These are phyloP conservation scores for Galerucella pusilla DNA, from an alignment of 2,888 invertebrate genomes.

Conservation along the genomic window DNA sequence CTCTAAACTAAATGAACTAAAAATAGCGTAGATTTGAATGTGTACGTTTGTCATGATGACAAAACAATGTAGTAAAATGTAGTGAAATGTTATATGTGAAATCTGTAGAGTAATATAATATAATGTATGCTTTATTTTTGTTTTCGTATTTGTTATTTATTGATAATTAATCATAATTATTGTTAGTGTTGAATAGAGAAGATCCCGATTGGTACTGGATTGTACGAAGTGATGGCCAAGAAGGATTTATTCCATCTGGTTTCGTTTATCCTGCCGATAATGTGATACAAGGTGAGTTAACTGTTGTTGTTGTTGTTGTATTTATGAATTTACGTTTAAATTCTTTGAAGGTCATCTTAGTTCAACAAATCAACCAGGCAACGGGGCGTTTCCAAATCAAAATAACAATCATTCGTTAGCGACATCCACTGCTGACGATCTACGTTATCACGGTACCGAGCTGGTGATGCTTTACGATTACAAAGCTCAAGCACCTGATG, in stretches of 20 bases:
- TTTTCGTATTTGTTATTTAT: too few species aligned
- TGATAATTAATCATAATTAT: background rate
- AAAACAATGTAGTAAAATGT: too few species aligned
- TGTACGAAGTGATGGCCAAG: constrained; percentile 89
- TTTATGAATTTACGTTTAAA: background rate
- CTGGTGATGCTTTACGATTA: constrained; percentile 95
- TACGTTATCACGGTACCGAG: constrained; percentile 88
- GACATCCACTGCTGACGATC: constrained; percentile 69
- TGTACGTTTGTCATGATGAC: too few species aligned
- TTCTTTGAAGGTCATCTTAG: constrained; percentile 64
- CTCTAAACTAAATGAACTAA: too few species aligned
- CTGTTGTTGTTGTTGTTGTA: too few species aligned
- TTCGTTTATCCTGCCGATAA: constrained; percentile 92
- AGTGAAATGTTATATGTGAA: too few species aligned
- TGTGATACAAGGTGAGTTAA: constrained; percentile 72
- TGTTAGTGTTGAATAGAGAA: constrained; percentile 85
- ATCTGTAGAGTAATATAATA: too few species aligned
- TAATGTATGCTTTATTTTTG: too few species aligned
- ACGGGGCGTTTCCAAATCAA: constrained; percentile 55
- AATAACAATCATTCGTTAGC: constrained; percentile 56
- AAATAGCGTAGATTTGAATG: too few species aligned
- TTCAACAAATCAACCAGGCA: constrained; percentile 54
- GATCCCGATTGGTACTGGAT: constrained; percentile 99
- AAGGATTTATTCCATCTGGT: constrained; percentile 95
- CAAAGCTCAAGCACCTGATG: constrained; percentile 94